These are phyloP conservation scores for Nerophis lumbriciformis DNA, from an alignment of 2,113 vertebrate species.

Conservation along the genomic window DNA sequence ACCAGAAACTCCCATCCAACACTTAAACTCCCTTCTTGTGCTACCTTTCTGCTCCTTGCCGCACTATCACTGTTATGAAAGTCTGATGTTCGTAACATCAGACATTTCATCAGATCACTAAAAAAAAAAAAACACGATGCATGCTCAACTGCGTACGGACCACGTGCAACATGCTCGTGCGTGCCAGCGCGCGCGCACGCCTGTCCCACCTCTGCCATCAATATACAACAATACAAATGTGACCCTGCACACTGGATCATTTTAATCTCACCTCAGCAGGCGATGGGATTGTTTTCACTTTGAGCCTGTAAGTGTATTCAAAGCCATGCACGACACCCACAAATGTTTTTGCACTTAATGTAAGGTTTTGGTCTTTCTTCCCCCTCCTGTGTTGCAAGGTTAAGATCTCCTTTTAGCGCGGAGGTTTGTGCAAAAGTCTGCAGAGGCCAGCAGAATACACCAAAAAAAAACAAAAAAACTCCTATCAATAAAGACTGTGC, in stretches of 20 bases:
- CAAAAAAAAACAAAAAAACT: neutral
- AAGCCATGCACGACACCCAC: constrained; percentile 16
- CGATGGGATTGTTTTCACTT: constrained; percentile 9
- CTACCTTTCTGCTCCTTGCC: constrained; percentile 37
- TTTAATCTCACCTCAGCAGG: constrained; percentile 17
- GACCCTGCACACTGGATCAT: constrained; percentile 17
- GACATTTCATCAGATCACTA: neutral
- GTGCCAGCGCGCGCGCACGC: no score
- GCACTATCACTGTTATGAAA: constrained; percentile 2
- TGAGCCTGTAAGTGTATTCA: constrained; percentile 27
- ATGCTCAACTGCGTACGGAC: neutral
- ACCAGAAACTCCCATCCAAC: constrained; percentile 74
- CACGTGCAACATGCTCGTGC: neutral
- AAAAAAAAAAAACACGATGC: neutral
- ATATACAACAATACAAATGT: constrained; percentile 26
- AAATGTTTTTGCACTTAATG: constrained; percentile 28
- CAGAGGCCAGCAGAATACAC: constrained; percentile 33
- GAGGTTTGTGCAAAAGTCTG: constrained; percentile 60
- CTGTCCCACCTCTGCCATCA: constrained; percentile 26
- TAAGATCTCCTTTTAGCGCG: constrained; percentile 70
- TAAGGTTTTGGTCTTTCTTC: constrained; percentile 51
- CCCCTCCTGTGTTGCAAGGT: constrained; percentile 63
- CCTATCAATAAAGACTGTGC: no score
- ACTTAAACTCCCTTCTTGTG: constrained; percentile 50
- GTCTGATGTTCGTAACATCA: neutral